Evolutionary conservation across 2,113 vertebrate species (phyloP).

Genomic region (Dromas ardeola): DNA sequence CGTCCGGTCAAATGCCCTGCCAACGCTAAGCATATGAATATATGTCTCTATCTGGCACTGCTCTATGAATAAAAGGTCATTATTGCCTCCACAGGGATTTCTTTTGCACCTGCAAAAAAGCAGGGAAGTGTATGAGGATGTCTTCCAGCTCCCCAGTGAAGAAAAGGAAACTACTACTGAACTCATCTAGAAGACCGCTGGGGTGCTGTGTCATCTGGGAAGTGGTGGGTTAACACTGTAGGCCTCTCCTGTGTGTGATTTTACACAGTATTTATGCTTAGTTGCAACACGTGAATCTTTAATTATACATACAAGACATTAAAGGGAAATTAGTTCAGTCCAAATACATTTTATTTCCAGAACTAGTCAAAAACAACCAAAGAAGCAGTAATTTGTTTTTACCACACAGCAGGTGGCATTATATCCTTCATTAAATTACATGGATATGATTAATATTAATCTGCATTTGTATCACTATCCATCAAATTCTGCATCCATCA

Average conservation of each 20-base stretch:
- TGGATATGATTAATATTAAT: constrained; percentile 42
- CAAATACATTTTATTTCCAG: constrained; percentile 30
- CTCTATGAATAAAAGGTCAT: neutral
- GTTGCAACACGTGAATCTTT: neutral
- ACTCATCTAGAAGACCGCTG: neutral
- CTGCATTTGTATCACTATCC: constrained; percentile 2
- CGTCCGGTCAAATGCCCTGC: fast-evolving
- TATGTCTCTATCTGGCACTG: neutral
- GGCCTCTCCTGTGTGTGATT: neutral
- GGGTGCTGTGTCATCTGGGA: neutral
- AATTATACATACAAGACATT: neutral
- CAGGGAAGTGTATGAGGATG: neutral
- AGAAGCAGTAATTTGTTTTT: constrained; percentile 24
- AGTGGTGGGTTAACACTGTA: neutral
- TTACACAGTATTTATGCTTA: neutral
- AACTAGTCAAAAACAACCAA: constrained; percentile 41
- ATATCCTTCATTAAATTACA: constrained; percentile 47
- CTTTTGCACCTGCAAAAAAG: neutral
- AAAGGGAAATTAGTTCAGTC: constrained; percentile 19
- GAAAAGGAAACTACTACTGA: neutral
- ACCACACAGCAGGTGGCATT: constrained; percentile 50
- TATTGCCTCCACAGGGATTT: neutral
- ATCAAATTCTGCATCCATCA: constrained; percentile 37
- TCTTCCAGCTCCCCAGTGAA: neutral
- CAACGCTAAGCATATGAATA: fast-evolving